Conservation (phyloP, 2,113 vertebrate genomes). For the Clarias batrachus region DNA sequence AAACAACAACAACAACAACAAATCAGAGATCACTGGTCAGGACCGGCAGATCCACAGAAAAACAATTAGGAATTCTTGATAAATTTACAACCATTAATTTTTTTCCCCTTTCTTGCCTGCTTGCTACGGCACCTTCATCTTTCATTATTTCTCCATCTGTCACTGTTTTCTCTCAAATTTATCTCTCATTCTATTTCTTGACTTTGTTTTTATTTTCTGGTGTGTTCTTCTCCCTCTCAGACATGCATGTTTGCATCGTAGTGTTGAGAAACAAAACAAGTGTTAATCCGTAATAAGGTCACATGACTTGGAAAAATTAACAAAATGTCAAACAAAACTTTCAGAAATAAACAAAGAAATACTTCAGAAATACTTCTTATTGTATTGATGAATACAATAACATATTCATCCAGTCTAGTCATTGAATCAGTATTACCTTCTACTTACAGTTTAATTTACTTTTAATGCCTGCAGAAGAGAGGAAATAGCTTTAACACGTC, state of each 20-base stretch:
- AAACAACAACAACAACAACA: background rate
- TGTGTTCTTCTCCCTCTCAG: background rate
- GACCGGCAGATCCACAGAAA: background rate
- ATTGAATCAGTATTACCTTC: background rate
- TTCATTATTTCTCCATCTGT: slow-evolving; percentile 15
- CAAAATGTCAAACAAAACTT: background rate
- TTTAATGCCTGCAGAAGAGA: background rate
- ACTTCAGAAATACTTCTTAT: background rate
- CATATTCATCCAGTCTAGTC: background rate
- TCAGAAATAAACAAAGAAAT: background rate
- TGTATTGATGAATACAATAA: no score
- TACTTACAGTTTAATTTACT: background rate
- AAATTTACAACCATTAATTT: background rate
- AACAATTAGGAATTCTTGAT: background rate
- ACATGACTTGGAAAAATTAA: background rate
- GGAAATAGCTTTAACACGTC: no score
- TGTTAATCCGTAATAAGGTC: background rate
- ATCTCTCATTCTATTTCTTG: background rate
- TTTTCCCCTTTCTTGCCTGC: background rate
- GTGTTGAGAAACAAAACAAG: background rate
- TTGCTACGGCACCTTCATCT: background rate
- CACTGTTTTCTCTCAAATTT: background rate
- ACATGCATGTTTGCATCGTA: background rate
- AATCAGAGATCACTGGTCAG: background rate
- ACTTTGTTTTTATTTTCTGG: background rate